Conservation (phyloP, 2,797 vertebrate species). For the Tiaroga cobitis region DNA sequence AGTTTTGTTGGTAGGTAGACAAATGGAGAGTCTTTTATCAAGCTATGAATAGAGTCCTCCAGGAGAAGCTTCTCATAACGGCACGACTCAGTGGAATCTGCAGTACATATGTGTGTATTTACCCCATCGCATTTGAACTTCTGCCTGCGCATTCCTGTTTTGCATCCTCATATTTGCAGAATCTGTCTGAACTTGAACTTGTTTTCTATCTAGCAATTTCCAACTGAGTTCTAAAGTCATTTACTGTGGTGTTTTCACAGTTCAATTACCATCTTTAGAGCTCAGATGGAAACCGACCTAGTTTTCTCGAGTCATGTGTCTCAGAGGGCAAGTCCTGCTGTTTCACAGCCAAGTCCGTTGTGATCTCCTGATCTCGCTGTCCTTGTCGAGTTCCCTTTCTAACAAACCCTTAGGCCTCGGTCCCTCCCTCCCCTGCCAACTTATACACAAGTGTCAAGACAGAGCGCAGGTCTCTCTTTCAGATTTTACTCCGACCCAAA, state of each 20-base stretch:
- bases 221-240: neutral
- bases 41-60: slow-evolving; percentile 48
- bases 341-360: slow-evolving; percentile 52
- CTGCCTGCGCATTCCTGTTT: neutral
- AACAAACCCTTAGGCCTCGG: slow-evolving; percentile 51
- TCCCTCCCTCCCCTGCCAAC: neutral
- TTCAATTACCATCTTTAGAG: neutral
- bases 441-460: neutral
- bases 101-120: slow-evolving; percentile 14
- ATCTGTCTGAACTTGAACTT: neutral
- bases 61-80: slow-evolving; percentile 62
- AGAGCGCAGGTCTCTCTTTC: slow-evolving; percentile 5
- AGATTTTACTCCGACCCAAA: neutral
- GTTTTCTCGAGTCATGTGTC: neutral
- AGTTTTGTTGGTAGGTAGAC: slow-evolving; percentile 39
- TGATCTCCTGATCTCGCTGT: slow-evolving; percentile 54
- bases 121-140: neutral
- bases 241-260: neutral
- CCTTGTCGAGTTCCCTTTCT: slow-evolving; percentile 65
- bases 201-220: slow-evolving; percentile 1
- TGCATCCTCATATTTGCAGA: neutral
- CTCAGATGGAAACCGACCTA: slow-evolving; percentile 33
- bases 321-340: slow-evolving; percentile 38
- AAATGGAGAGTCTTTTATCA: slow-evolving; percentile 60
- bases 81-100: slow-evolving; percentile 59